Evolutionary conservation across 2,797 vertebrate genomes (phyloP).

Genomic region (Coccyzus lansbergi): DNA sequence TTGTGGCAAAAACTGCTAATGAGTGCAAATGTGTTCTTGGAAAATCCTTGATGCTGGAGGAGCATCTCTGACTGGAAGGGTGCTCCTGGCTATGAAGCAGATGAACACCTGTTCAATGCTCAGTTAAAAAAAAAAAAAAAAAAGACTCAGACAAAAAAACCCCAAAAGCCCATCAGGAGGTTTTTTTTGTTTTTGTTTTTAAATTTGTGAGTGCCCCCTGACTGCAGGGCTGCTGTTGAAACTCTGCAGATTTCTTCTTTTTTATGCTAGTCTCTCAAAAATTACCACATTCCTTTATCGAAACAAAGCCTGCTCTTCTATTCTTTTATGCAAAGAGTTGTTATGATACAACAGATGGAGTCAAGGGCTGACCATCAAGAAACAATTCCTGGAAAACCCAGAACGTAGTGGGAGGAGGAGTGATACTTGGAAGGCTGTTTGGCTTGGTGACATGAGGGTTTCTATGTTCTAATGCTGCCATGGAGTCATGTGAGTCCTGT

Average conservation of each 20-base stretch:
- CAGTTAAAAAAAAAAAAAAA: neutral
- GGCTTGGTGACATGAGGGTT: neutral
- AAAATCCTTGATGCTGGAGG: constrained; percentile 48
- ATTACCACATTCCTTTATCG: neutral
- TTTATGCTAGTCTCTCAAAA: neutral
- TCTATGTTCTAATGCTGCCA: neutral
- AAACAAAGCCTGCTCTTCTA: neutral
- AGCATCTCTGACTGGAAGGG: constrained; percentile 38
- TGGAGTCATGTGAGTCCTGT: neutral
- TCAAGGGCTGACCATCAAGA: neutral
- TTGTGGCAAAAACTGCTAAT: constrained; percentile 53
- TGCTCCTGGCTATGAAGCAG: constrained; percentile 56
- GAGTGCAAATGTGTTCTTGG: constrained; percentile 64
- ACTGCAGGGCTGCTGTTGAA: neutral
- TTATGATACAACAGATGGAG: neutral
- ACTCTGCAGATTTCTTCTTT: neutral
- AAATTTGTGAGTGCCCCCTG: neutral
- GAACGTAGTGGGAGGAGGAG: neutral
- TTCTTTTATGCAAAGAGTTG: neutral
- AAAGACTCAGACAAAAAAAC: neutral
- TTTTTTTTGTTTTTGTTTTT: neutral
- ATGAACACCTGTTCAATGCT: constrained; percentile 52
- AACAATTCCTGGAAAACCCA: constrained; percentile 1
- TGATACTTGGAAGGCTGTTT: neutral
- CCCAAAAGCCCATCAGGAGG: neutral